Conservation (phyloP, 2,888 invertebrate species). For the Trypoxylon attenuatum region DNA sequence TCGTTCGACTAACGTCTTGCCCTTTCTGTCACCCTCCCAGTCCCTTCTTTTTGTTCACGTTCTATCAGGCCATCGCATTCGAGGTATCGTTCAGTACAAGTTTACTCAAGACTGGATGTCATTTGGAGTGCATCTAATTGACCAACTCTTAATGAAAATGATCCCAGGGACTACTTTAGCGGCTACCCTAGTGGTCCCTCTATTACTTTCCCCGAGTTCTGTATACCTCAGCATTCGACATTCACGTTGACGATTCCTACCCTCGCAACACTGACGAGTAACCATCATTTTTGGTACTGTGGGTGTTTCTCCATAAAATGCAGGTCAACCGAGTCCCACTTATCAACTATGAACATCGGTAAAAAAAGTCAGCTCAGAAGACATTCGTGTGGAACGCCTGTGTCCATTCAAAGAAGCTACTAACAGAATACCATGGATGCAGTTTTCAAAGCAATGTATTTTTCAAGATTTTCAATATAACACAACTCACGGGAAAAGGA, state of each 20-base stretch:
- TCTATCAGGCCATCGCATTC: conserved; percentile 35
- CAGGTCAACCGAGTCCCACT: not conserved
- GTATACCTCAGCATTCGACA: conserved; percentile 12
- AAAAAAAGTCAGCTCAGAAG: not conserved
- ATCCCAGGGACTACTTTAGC: conserved; percentile 33
- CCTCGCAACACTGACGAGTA: conserved; percentile 18
- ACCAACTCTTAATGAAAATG: conserved; percentile 64
- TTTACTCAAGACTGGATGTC: conserved; percentile 55
- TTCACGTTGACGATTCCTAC: conserved; percentile 14
- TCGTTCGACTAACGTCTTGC: too few species aligned
- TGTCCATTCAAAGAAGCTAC: not conserved
- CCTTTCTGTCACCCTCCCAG: too few species aligned
- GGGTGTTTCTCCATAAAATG: not conserved
- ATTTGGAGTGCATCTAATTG: conserved; percentile 61
- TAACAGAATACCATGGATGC: not conserved
- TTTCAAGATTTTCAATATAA: not conserved
- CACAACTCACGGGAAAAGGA: conserved; percentile 2
- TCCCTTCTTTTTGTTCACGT: conserved; percentile 38
- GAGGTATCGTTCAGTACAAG: conserved; percentile 43
- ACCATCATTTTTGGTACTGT: conserved; percentile 26
- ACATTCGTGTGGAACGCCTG: not conserved
- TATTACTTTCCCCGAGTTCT: conserved; percentile 16
- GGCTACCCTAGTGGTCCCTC: conserved; percentile 24
- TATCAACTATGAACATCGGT: not conserved
- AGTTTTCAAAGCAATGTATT: not conserved